Evolutionary conservation across 2,797 vertebrate genomes (phyloP).

Genomic region (Gobio occitaniae): DNA sequence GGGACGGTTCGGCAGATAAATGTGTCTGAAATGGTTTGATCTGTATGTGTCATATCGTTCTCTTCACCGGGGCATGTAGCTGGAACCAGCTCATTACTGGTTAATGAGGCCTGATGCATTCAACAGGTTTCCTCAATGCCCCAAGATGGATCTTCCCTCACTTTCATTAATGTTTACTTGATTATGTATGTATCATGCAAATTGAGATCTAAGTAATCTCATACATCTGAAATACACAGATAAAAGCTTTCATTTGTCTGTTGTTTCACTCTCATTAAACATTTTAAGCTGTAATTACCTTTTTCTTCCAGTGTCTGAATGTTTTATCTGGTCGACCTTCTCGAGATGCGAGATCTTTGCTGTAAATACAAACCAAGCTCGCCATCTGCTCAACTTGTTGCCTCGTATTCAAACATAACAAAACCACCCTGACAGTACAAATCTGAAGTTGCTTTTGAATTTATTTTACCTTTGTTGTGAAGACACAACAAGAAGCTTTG

Average conservation of each 20-base stretch:
- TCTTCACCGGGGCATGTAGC: constrained; percentile 42
- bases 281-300: constrained; percentile 75
- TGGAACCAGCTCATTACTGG: constrained; percentile 58
- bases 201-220: constrained; percentile 76
- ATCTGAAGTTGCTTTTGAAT: constrained; percentile 58
- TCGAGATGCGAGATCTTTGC: constrained; percentile 66
- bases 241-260: constrained; percentile 72
- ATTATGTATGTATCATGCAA: constrained; percentile 79
- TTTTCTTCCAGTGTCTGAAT: constrained; percentile 62
- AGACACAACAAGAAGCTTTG: constrained; percentile 58
- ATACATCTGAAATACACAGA: constrained; percentile 74
- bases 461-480: constrained; percentile 71
- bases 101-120: constrained; percentile 57
- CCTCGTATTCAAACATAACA: constrained; percentile 66
- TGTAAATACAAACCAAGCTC: constrained; percentile 58
- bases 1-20: constrained; percentile 38
- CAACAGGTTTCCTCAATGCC: constrained; percentile 58
- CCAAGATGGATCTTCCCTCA: constrained; percentile 58
- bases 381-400: constrained; percentile 73
- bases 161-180: constrained; percentile 78
- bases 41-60: constrained; percentile 38
- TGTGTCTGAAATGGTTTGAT: constrained; percentile 36
- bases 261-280: constrained; percentile 70
- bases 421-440: constrained; percentile 65
- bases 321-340: constrained; percentile 66